Evolutionary conservation across 2,888 invertebrate species (phyloP), one percentile per base, ranked within the genome.

Genomic region (Tenthredo distinguenda): DNA sequence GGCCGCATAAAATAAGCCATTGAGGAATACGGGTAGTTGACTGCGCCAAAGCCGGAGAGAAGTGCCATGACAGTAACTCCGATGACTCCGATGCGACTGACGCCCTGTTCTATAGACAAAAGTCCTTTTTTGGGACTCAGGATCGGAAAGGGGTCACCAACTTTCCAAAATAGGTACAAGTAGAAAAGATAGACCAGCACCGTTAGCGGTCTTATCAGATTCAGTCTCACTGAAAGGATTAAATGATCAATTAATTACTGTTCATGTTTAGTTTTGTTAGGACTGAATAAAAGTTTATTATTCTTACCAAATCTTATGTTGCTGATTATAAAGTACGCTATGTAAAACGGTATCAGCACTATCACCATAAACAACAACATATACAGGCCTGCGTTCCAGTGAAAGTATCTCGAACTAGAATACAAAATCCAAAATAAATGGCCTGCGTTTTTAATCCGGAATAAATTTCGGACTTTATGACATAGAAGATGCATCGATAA

Each of bases 1-100:
- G 98, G 97, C 97, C 98, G 96, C 94, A 99, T 98, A 94, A 99
- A 99, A 93, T 98, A 98, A 21, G 98, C 97, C 99, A 99, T 99
- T 83, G 98, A 99, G 0, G 98, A 98, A 92, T 99, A 99, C 0
- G 99, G 99, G 93, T 99, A 99, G 94, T 99, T 99, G 12, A 99
- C 99, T 77, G 99, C 99, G 95, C 99, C 99, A 94, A 99, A 99
- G 0, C 99, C 99, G 2, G 99, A 99, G 2, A 99, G 94, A 65
- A 99, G 95, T 0, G 99, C 99, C 99, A 99, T 99, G 0, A 99
- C 98, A 0, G 99, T 99, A 0, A 99, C 99, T 0, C 99, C 99
- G 87, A 99, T 98, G 0, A 99, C 99, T 43, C 99, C 99, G 86
- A 99, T 98, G 87, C 99, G 95, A 34, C 99, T 99, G 55, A 99